These are phyloP conservation scores for Druon quercuslanigerum DNA, from an alignment of 1,140 invertebrate species.

Conservation along the genomic window DNA sequence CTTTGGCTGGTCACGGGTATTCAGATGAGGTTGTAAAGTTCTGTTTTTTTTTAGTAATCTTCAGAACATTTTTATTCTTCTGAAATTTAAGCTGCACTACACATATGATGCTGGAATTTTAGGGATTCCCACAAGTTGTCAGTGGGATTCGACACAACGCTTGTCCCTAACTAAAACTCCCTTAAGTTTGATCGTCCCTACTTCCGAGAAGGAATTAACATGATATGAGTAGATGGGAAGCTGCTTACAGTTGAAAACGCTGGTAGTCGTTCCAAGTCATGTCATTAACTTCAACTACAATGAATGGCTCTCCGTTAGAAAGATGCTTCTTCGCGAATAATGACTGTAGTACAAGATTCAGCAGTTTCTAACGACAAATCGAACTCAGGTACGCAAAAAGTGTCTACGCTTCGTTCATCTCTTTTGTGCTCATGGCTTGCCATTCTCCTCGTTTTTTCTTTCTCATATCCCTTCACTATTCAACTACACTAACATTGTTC, in stretches of 20 bases:
- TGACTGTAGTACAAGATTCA: not conserved
- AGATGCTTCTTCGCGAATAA: not conserved
- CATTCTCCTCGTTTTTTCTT: constrained; percentile 10
- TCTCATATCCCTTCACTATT: constrained; percentile 39
- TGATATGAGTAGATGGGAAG: too few species aligned
- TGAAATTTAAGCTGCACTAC: not conserved
- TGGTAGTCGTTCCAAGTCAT: not conserved
- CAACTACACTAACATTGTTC: constrained; percentile 51
- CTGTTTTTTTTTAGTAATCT: too few species aligned
- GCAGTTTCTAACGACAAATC: constrained; percentile 28
- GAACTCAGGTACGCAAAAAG: constrained; percentile 15
- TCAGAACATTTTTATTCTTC: too few species aligned
- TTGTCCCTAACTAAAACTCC: too few species aligned
- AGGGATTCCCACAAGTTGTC: not conserved
- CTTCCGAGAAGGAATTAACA: too few species aligned
- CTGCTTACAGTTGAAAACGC: not conserved
- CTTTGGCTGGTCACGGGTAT: too few species aligned
- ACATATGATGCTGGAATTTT: not conserved
- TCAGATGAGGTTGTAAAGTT: too few species aligned
- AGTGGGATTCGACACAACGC: not conserved
- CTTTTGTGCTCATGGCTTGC: constrained; percentile 13
- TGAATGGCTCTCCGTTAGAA: not conserved
- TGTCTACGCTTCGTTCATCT: constrained; percentile 13
- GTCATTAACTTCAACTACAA: not conserved
- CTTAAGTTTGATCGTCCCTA: too few species aligned